phyloP scores from a whole-genome alignment of 2,888 invertebrate genomes.

The Hyposoter didymator region DNA sequence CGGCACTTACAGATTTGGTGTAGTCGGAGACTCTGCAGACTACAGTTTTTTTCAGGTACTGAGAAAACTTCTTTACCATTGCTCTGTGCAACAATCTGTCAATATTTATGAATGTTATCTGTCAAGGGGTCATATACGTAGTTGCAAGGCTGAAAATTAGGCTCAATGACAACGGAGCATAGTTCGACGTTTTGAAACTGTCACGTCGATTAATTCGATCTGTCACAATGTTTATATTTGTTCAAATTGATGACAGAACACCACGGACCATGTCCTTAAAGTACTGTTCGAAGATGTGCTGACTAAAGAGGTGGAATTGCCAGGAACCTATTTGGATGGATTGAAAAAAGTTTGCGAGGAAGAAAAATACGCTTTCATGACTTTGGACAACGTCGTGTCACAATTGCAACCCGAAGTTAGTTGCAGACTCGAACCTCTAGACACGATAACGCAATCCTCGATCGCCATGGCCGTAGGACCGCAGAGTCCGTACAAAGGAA shows the following conservation, averaged over 20 bases:
- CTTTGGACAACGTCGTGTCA: slow-evolving; percentile 77
- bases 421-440: slow-evolving; percentile 79
- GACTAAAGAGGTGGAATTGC: slow-evolving; percentile 72
- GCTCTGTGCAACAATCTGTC: not conserved
- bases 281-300: slow-evolving; percentile 77
- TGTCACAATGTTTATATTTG: not conserved
- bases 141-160: no score
- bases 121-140: no score
- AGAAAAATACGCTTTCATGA: slow-evolving; percentile 81
- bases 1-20: slow-evolving; percentile 79
- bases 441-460: slow-evolving; percentile 79
- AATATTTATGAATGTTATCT: not conserved
- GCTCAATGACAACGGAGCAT: no score
- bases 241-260: slow-evolving; percentile 72
- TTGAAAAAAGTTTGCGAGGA: slow-evolving; percentile 76
- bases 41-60: slow-evolving; percentile 79
- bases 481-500: slow-evolving; percentile 79
- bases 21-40: slow-evolving; percentile 79
- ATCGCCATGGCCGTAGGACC: slow-evolving; percentile 78
- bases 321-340: slow-evolving; percentile 79
- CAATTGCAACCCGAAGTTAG: slow-evolving; percentile 76
- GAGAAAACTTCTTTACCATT: not conserved
- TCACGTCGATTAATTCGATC: not conserved
- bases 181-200: not conserved
- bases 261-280: slow-evolving; percentile 76